A percentile compares a stretch with the other conserved stretches of the same genome.
These are phyloP conservation scores for Mirounga angustirostris DNA, from an alignment of 2,113 vertebrate genomes.

Conservation along the genomic window DNA sequence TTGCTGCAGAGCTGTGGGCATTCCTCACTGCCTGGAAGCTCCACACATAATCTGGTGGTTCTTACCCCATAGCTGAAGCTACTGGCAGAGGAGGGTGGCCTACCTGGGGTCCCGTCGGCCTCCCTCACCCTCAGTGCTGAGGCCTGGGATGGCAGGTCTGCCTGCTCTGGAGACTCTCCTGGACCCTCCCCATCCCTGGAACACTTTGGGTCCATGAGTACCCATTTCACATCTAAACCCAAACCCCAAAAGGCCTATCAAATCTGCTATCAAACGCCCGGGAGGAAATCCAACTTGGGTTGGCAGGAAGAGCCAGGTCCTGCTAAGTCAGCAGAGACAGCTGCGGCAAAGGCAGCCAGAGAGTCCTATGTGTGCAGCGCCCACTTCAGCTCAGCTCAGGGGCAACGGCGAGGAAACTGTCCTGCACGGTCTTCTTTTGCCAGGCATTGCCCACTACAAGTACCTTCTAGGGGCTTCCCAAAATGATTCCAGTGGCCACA, in stretches of 20 bases:
- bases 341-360: neutral
- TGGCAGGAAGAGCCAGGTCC: neutral
- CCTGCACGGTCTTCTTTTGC: neutral
- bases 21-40: neutral
- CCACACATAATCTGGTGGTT: neutral
- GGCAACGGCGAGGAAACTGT: neutral
- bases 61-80: neutral
- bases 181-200: neutral
- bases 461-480: neutral
- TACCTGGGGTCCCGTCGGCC: fast-evolving
- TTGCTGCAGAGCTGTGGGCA: neutral
- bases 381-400: neutral
- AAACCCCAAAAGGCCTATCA: neutral
- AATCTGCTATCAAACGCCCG: neutral
- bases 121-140: neutral
- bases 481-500: neutral
- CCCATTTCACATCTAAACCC: neutral
- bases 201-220: neutral
- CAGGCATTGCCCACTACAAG: neutral
- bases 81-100: neutral
- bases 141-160: neutral
- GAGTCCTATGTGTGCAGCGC: fast-evolving
- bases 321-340: neutral
- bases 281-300: neutral
- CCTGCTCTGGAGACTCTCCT: neutral